A percentile compares a stretch with the other conserved stretches of the same genome.
These are phyloP conservation scores for Temnothorax ravouxi DNA, from an alignment of 2,888 invertebrate species.

Conservation along the genomic window DNA sequence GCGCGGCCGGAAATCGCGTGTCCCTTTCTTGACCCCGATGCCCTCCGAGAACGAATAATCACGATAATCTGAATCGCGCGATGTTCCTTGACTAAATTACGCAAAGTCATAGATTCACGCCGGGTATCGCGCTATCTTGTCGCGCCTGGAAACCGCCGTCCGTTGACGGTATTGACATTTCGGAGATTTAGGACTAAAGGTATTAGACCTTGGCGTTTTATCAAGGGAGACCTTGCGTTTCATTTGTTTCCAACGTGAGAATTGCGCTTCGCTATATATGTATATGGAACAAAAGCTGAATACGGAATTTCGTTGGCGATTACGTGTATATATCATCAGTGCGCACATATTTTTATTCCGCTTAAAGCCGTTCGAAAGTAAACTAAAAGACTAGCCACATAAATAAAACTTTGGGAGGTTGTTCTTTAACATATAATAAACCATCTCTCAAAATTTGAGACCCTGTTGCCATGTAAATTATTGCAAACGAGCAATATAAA, in stretches of 20 bases:
- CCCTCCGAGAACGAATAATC: constrained; percentile 7
- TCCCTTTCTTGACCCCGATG: not conserved
- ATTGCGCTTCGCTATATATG: not conserved
- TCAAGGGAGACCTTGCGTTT: not conserved
- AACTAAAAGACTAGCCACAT: no score
- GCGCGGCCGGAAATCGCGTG: not conserved
- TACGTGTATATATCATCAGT: not conserved
- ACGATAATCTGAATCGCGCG: not conserved
- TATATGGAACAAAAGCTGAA: not conserved
- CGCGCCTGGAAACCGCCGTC: not conserved
- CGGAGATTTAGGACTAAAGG: not conserved
- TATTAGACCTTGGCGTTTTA: not conserved
- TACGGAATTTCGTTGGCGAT: constrained; percentile 1
- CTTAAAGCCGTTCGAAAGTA: not conserved
- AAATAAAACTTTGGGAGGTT: no score
- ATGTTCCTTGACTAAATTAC: not conserved
- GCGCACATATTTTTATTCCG: not conserved
- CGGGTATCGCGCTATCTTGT: not conserved
- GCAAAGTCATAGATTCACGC: not conserved
- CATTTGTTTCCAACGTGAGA: not conserved
- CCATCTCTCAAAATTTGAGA: no score
- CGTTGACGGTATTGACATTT: constrained; percentile 4
- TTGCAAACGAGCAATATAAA: no score
- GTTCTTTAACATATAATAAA: no score
- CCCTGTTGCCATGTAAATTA: no score